Evolutionary conservation across 2,888 invertebrate genomes (phyloP), one percentile per base, ranked within the genome.

Genomic region (Eupithecia subumbrata): DNA sequence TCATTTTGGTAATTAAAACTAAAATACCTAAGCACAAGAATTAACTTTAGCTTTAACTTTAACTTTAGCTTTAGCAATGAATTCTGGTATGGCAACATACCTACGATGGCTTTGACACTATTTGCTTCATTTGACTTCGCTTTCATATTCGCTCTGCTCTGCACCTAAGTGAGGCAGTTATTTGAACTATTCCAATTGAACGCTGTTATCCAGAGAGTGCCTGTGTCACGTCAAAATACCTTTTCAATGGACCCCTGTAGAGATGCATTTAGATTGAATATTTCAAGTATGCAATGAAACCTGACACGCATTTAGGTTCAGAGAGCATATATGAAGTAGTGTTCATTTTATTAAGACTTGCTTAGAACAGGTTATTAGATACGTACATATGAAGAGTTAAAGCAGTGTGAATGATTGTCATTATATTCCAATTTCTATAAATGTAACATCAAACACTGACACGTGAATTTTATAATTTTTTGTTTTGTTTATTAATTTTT

Each of bases 151-250:
- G 22, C 37, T 73, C 43, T 66, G 8, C 37, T 45, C 75, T 40
- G 52, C 60, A 74, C 52, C 74, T 71, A 74, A 74, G 66, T 76
- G 74, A 66, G 71, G 60, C 72, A 72, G 74, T 70, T 78, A 75
- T 75, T 66, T 69, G 71, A 78, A 75, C 75, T 75, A 78, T 78
- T 78, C 66, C 77, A 78, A 75, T 72, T 45, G 75, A 73, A 63
- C 72, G 30, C 70, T 77, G 63, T 22, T 63, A 60, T 67, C 8
- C 43, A 3, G 7, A n/a, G 43, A 68, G 43, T 43, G 14, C 75
- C 69, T 48, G n/a, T 69, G 9, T 64, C 69, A 68, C 43, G n/a
- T 7, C 25, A 14, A 22, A n/a, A 34, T 9, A 64, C 5, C 16
- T 63, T 63, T 63, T 63, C 18, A 34, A 64, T 64, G 18, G 64